These are phyloP conservation scores for Lytechinus variegatus DNA, from an alignment of 35 echinoderm and acorn worm species.

Conservation along the genomic window DNA sequence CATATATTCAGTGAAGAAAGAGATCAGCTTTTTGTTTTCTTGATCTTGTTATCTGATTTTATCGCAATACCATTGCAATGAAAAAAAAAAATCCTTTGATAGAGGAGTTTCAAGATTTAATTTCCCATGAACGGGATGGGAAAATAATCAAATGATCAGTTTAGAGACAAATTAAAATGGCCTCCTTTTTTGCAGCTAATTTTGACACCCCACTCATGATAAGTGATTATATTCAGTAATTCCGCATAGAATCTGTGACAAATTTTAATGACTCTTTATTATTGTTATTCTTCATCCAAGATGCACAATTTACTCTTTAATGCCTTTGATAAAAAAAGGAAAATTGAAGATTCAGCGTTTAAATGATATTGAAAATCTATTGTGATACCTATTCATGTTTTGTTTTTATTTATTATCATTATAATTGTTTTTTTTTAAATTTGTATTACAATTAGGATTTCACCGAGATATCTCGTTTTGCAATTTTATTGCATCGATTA, in stretches of 20 bases:
- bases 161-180: too few species aligned
- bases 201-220: background rate
- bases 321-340: background rate
- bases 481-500: background rate
- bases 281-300: background rate
- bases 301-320: background rate
- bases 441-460: background rate
- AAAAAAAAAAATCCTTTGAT: too few species aligned
- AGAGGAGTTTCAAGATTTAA: too few species aligned
- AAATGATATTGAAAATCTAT: background rate
- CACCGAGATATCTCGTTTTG: background rate
- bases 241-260: background rate
- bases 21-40: too few species aligned
- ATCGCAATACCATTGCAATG: too few species aligned
- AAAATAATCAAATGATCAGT: too few species aligned
- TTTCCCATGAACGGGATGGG: too few species aligned
- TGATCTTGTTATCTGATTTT: too few species aligned
- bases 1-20: too few species aligned
- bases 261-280: too few species aligned
- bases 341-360: background rate
- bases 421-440: background rate
- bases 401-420: background rate
- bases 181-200: background rate
- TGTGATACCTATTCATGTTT: background rate
- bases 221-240: too few species aligned